Conservation (phyloP, 1,140 invertebrate genomes). For the Leptopilina clavipes region DNA sequence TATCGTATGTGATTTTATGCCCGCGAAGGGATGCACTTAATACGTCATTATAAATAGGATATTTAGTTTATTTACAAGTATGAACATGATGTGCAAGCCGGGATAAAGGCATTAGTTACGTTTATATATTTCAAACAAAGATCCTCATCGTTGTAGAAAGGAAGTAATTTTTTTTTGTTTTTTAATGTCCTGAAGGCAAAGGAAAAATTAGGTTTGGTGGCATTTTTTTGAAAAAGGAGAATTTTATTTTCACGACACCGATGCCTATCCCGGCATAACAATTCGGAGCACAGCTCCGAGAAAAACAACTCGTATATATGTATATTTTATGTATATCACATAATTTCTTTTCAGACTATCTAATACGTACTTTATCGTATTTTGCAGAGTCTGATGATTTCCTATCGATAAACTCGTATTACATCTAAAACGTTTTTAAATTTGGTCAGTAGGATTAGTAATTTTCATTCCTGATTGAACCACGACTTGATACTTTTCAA, state of each 20-base stretch:
- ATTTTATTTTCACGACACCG: constrained; percentile 42
- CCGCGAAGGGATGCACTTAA: constrained; percentile 43
- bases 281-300: constrained; percentile 71
- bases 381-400: constrained; percentile 44
- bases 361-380: constrained; percentile 47
- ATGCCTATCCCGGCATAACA: constrained; percentile 62
- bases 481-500: constrained; percentile 4
- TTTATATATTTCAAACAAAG: constrained; percentile 1
- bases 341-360: constrained; percentile 68
- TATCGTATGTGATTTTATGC: constrained; percentile 1
- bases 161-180: too few relatives aligned
- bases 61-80: constrained; percentile 68
- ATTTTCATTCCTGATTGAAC: background rate
- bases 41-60: constrained; percentile 46
- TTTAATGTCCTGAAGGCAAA: too few relatives aligned
- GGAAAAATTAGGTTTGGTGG: too few relatives aligned
- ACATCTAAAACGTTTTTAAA: constrained; percentile 54
- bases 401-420: constrained; percentile 46
- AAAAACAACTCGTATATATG: constrained; percentile 66
- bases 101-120: constrained; percentile 46
- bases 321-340: constrained; percentile 67
- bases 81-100: constrained; percentile 68
- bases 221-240: too few relatives aligned
- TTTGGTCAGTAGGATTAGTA: constrained; percentile 51
- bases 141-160: background rate